Evolutionary conservation across 1,140 invertebrate species (phyloP).

Genomic region (Magallana ariakensis): DNA sequence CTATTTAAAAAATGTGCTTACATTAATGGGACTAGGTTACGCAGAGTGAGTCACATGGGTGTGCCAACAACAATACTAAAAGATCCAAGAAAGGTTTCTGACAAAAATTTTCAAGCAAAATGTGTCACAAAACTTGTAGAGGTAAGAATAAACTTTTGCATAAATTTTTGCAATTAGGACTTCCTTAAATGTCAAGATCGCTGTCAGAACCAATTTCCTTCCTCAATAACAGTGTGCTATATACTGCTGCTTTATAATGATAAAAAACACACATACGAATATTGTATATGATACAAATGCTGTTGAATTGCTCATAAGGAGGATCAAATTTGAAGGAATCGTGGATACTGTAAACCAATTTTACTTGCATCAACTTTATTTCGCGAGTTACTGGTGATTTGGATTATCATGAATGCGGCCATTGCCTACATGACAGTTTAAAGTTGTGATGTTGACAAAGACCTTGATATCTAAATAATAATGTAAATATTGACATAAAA

Average conservation of each 20-base stretch:
- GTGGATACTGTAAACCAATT: too few relatives aligned
- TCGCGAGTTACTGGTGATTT: too few relatives aligned
- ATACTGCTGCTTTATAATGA: too few relatives aligned
- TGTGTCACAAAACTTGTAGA: conserved; percentile 47
- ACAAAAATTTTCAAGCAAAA: conserved; percentile 46
- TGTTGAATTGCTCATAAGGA: neutral
- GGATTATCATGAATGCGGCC: too few relatives aligned
- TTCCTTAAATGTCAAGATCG: too few relatives aligned
- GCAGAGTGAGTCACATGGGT: neutral
- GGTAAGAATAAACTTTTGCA: neutral
- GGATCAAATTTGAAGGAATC: neutral
- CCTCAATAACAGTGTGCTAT: too few relatives aligned
- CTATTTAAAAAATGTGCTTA: too few relatives aligned
- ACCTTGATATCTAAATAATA: neutral
- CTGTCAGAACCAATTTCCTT: too few relatives aligned
- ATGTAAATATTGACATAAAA: too few relatives aligned
- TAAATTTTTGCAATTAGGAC: neutral
- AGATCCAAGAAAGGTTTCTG: conserved; percentile 33
- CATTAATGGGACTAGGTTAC: neutral
- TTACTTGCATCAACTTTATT: too few relatives aligned
- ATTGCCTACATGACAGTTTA: too few relatives aligned
- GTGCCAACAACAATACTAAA: neutral
- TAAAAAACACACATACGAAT: neutral
- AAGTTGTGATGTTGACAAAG: too few relatives aligned
- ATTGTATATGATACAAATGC: neutral